Conservation (phyloP, 1,140 invertebrate genomes). For the Popillia japonica region DNA sequence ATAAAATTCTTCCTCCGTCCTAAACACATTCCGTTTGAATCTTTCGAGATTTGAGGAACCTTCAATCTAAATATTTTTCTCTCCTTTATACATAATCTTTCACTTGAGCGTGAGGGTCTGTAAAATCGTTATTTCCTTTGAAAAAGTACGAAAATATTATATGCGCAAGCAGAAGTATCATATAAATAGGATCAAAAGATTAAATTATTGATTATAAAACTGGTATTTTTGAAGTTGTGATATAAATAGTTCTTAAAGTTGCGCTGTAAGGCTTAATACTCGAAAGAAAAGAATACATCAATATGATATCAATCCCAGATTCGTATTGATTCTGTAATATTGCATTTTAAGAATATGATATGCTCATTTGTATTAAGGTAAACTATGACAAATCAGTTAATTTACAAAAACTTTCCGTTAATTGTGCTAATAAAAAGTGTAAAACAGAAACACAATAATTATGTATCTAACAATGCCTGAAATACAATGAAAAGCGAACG, state of each 20-base stretch:
- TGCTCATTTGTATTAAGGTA: too few relatives aligned
- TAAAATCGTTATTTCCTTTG: conserved; percentile 1
- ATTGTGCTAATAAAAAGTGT: not conserved
- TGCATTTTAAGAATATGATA: too few relatives aligned
- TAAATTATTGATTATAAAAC: not conserved
- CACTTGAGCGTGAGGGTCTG: not conserved
- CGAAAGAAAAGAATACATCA: not conserved
- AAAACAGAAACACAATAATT: not conserved
- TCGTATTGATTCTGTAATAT: not conserved
- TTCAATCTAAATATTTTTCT: not conserved
- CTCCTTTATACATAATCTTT: not conserved
- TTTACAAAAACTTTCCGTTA: not conserved
- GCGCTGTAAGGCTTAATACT: not conserved
- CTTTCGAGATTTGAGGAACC: not conserved
- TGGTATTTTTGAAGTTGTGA: not conserved
- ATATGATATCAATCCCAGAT: not conserved
- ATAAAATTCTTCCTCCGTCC: not conserved
- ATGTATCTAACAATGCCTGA: not conserved
- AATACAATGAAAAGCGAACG: too few relatives aligned
- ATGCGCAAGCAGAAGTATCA: not conserved
- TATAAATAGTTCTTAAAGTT: not conserved
- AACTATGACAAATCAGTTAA: not conserved
- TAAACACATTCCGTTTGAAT: not conserved
- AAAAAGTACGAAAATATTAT: not conserved
- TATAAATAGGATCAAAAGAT: not conserved